phyloP scores from a whole-genome alignment of 2,888 invertebrate genomes.

The Volucella inanis region DNA sequence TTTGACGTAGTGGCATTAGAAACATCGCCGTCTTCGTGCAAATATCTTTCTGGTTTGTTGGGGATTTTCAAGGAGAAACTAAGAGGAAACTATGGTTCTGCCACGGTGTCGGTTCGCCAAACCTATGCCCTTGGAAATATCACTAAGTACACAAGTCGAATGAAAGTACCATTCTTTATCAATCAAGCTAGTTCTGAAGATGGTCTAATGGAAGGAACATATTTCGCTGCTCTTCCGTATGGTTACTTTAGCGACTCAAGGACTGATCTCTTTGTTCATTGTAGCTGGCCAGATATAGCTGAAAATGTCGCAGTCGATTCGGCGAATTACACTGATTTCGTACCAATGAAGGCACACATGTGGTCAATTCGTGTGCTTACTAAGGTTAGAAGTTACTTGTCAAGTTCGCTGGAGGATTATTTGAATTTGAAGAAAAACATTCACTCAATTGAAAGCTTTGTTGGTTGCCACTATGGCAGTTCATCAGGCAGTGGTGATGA shows the following conservation, averaged over 20 bases:
- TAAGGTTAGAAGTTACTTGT: slow-evolving; percentile 89
- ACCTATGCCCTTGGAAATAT: slow-evolving; percentile 85
- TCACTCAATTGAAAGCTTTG: slow-evolving; percentile 78
- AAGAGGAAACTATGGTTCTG: slow-evolving; percentile 86
- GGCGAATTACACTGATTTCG: slow-evolving; percentile 93
- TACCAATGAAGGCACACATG: slow-evolving; percentile 90
- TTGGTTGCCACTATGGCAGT: slow-evolving; percentile 83
- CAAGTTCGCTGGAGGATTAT: slow-evolving; percentile 89
- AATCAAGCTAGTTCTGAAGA: slow-evolving; percentile 71
- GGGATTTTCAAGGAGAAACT: slow-evolving; percentile 95
- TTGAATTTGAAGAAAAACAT: slow-evolving; percentile 85
- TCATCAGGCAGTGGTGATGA: slow-evolving; percentile 84
- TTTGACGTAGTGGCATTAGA: slow-evolving; percentile 95
- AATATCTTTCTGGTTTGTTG: slow-evolving; percentile 91
- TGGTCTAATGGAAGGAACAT: slow-evolving; percentile 81
- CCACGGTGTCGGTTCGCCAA: slow-evolving; percentile 87
- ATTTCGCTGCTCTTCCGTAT: slow-evolving; percentile 88
- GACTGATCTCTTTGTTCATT: slow-evolving; percentile 89
- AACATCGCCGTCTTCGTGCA: slow-evolving; percentile 90
- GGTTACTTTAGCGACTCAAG: slow-evolving; percentile 93
- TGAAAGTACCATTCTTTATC: slow-evolving; percentile 74
- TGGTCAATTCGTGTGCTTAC: slow-evolving; percentile 89
- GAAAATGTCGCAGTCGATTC: slow-evolving; percentile 95
- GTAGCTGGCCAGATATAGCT: slow-evolving; percentile 93
- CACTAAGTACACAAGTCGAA: slow-evolving; percentile 71